Base-by-base conservation (phyloP, 2,888 invertebrate genomes). In the Andrena trimmerana region DNA sequence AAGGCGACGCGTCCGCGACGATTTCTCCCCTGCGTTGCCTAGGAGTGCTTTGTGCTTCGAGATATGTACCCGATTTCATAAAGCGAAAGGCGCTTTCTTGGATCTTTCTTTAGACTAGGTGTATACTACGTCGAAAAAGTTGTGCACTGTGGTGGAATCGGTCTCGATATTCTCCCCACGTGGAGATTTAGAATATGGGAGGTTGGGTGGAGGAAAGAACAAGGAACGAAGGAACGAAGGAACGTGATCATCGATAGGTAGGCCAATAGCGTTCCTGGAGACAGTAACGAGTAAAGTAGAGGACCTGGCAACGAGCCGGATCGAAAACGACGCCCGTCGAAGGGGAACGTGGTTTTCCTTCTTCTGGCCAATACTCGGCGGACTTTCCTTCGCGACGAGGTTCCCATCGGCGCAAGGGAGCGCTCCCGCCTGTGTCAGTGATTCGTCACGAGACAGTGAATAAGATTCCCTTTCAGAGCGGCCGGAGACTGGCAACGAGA, bases 241-340 rank as follows among this genome's bases (percentile, higher is more conserved):
- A 16, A 92, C 93, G 93, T 93, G 93, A 92, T 89, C 85, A 85
- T 90, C 88, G 90, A 90, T 91, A 92, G 92, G 89, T 81, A 92
- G 90, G 92, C 90, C 88, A 93, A 92, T 93, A 80, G 77, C 68
- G 78, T 66, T 63, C 52, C 86, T 80, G 78, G 81, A 71, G 73
- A 75, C 83, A 83, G 86, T 92, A 92, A 92, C 92, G 89, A 92
- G 87, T 87, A 85, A 86, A 90, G 65, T 50, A 69, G 78, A 62
- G 29, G 59, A 8, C 3, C n/a, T 33, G 48, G 48, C 57, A 48
- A 63, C 29, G 27, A 65, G 63, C n/a, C 27, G 13, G 50, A 77
- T 74, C 66, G 48, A 8, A 20, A 42, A 54, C 33, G 5, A 7
- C 36, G 33, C 31, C 42, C 13, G 24, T 59, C 67, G 42, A 57